Percentiles rank a stretch among this genome's conserved stretches.
Evolutionary conservation across 1,140 invertebrate species (phyloP).

Genomic region (Latrodectus geometricus): DNA sequence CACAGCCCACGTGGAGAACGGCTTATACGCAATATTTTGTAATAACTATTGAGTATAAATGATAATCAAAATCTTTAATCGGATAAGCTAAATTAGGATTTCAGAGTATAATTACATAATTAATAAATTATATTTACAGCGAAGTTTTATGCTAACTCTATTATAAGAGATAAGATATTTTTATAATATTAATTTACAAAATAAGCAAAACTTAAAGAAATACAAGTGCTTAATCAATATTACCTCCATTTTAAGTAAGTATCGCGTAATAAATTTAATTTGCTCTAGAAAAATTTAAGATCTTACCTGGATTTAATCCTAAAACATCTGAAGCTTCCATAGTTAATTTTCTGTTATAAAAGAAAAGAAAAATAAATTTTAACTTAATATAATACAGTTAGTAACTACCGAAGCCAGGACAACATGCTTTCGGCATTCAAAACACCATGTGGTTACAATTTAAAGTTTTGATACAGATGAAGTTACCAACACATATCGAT

Average conservation of each 20-base stretch:
- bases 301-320: background rate
- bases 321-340: conserved; percentile 1
- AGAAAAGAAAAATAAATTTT: background rate
- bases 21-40: too few relatives aligned
- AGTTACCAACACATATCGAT: too few relatives aligned
- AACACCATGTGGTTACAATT: too few relatives aligned
- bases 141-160: background rate
- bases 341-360: background rate
- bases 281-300: too few relatives aligned
- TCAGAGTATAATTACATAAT: too few relatives aligned
- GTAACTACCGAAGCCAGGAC: too few relatives aligned
- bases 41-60: too few relatives aligned
- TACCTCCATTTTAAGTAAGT: background rate
- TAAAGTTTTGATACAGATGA: too few relatives aligned
- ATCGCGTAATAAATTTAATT: background rate
- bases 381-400: background rate
- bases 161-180: background rate
- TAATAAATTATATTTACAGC: background rate
- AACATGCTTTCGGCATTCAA: too few relatives aligned
- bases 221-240: background rate
- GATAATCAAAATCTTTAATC: too few relatives aligned
- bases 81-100: too few relatives aligned
- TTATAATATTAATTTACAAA: background rate
- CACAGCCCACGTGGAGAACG: too few relatives aligned
- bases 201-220: background rate